phyloP scores from a whole-genome alignment of 2,797 vertebrate genomes.

The Poecilia picta region DNA sequence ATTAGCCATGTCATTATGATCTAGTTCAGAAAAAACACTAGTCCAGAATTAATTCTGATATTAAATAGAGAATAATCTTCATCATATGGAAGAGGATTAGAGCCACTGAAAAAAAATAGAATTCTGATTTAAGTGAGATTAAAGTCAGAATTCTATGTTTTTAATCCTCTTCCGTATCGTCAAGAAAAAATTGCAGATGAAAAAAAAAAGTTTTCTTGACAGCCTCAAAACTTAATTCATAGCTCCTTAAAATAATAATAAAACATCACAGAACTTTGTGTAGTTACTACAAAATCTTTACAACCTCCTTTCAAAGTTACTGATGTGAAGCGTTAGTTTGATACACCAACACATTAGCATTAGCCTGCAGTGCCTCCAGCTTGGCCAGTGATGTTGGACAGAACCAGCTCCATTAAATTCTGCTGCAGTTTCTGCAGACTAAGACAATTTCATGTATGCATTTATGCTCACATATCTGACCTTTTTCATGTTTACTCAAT shows the following conservation, averaged over 20 bases:
- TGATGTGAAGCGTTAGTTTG: not conserved
- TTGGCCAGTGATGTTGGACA: not conserved
- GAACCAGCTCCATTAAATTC: not conserved
- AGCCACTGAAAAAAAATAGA: too few species aligned
- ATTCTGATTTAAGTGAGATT: too few species aligned
- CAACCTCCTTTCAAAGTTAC: not conserved
- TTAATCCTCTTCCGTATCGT: too few species aligned
- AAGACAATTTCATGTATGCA: not conserved
- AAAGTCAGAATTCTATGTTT: too few species aligned
- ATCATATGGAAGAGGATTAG: not conserved
- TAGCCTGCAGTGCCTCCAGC: not conserved
- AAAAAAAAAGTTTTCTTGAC: not conserved
- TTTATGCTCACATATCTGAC: conserved; percentile 18
- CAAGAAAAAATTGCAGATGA: not conserved
- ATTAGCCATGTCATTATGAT: not conserved
- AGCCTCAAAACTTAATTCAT: not conserved
- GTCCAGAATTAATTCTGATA: not conserved
- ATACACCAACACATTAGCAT: not conserved
- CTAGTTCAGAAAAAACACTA: not conserved
- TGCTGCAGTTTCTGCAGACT: conserved; percentile 9
- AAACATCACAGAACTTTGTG: not conserved
- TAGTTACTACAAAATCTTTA: not conserved
- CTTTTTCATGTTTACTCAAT: conserved; percentile 11
- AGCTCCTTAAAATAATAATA: not conserved
- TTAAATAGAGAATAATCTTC: not conserved